phyloP scores from a whole-genome alignment of 1,140 invertebrate genomes.

The Aphidius gifuensis region DNA sequence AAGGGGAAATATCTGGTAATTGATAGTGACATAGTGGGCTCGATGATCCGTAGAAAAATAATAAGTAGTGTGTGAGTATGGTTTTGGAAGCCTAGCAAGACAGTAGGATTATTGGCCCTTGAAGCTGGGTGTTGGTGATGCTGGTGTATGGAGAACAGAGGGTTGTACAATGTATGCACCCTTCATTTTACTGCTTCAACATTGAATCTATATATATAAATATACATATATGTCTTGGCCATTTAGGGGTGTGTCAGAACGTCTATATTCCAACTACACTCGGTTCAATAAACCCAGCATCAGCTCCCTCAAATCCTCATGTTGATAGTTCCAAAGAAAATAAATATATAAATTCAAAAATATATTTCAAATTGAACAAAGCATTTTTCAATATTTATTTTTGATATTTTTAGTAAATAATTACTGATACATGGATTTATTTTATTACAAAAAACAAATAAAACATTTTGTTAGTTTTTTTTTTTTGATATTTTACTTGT shows the following conservation, averaged over 20 bases:
- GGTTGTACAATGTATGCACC: slow-evolving; percentile 22
- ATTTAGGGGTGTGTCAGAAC: slow-evolving; percentile 11
- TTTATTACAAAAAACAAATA: no score
- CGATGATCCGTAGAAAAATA: slow-evolving; percentile 49
- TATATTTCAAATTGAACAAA: no score
- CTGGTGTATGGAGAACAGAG: slow-evolving; percentile 14
- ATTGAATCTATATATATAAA: not conserved
- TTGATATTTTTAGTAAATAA: no score
- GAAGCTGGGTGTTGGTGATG: slow-evolving; percentile 30
- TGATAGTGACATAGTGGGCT: slow-evolving; percentile 44
- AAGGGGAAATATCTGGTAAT: slow-evolving; percentile 41
- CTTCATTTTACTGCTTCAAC: slow-evolving; percentile 5
- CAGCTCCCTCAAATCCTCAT: no score
- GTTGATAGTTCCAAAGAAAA: no score
- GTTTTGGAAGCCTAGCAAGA: not conserved
- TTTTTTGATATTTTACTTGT: slow-evolving; percentile 4
- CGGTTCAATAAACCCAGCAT: slow-evolving; percentile 7
- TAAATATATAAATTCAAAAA: no score
- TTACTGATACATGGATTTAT: no score
- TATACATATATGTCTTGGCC: slow-evolving; percentile 5
- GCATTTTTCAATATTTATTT: no score
- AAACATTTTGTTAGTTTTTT: no score
- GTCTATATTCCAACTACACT: slow-evolving; percentile 13
- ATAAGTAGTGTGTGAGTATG: slow-evolving; percentile 37
- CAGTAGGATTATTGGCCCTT: slow-evolving; percentile 39